These are phyloP conservation scores for Mugil cephalus DNA, from an alignment of 2,113 vertebrate genomes.

Conservation along the genomic window DNA sequence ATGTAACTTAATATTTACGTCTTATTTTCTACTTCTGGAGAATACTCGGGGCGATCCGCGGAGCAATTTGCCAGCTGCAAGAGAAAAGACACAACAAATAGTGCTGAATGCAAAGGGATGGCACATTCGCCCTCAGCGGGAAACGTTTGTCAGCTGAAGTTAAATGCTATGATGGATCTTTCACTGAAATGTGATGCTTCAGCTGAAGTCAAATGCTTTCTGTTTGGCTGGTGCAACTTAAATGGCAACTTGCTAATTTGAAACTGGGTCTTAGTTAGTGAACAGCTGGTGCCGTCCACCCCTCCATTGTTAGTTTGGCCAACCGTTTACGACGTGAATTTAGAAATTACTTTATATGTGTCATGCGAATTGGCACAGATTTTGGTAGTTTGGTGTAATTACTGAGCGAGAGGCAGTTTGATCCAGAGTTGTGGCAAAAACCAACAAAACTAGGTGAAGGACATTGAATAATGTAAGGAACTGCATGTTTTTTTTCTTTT, in stretches of 20 bases:
- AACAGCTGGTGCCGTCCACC: not conserved
- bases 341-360: not conserved
- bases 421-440: too few relatives aligned
- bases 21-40: too few relatives aligned
- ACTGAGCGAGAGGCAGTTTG: conserved; percentile 1
- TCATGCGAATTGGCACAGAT: not conserved
- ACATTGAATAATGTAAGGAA: not conserved
- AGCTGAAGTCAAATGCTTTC: not conserved
- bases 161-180: not conserved
- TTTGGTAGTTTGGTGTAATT: conserved; percentile 22
- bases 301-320: not conserved
- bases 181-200: not conserved
- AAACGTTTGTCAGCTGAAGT: not conserved
- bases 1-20: too few relatives aligned
- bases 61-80: not conserved
- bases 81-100: not conserved
- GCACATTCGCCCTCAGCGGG: too few relatives aligned
- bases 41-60: not conserved
- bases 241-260: not conserved
- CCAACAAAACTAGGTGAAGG: conserved; percentile 26
- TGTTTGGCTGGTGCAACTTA: not conserved
- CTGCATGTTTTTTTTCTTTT: too few relatives aligned
- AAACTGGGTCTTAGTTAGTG: not conserved
- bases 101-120: not conserved
- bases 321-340: conserved; percentile 1